Base-by-base conservation (phyloP, 2,113 vertebrate genomes). In the Antigone vipio region DNA sequence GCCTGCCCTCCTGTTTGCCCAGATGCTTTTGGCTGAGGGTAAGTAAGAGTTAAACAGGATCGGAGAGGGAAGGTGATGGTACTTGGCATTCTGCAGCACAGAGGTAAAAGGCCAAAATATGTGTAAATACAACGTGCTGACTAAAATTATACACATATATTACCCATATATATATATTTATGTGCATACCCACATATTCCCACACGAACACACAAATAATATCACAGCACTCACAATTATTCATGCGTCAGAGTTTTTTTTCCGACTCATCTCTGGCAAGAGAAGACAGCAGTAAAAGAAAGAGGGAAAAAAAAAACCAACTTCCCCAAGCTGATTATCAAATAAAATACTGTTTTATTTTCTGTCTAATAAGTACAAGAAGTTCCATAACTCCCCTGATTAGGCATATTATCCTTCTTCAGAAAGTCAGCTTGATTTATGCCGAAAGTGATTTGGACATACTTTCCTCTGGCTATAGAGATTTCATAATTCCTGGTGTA, bases 401-500 rank as follows among this genome's bases (percentile, higher is more conserved):
- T 98, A 98, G 98, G 98, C 98, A 97, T 98, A 98, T 98, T 98
- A 97, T 98, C 98, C 98, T 99, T 98, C 98, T 98, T 98, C 96
- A 96, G 98, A 98, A 98, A 98, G 98, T 96, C 98, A 95, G 97
- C 85, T 92, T 99, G 99, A 99, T 99, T 99, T 99, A 99, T 98
- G 95, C 94, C 89, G 94, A 96, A 98, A 98, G 97, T 92, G 98
- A 98, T 99, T 99, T 98, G 98, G 98, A 99, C 98, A 99, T 98
- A 98, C 98, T 99, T 99, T 99, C 98, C 98, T 98, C 98, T 95
- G 90, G 97, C 98, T 98, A 98, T 96, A 97, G 98, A 98, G 98
- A 99, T 99, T 99, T 99, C 99, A 99, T 99, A 99, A 99, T 98
- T 99, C 99, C 98, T 98, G 89, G 97, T 98, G 97, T 97, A 98